phyloP scores from a whole-genome alignment of 1,140 invertebrate species.

The Leucophenga varia region DNA sequence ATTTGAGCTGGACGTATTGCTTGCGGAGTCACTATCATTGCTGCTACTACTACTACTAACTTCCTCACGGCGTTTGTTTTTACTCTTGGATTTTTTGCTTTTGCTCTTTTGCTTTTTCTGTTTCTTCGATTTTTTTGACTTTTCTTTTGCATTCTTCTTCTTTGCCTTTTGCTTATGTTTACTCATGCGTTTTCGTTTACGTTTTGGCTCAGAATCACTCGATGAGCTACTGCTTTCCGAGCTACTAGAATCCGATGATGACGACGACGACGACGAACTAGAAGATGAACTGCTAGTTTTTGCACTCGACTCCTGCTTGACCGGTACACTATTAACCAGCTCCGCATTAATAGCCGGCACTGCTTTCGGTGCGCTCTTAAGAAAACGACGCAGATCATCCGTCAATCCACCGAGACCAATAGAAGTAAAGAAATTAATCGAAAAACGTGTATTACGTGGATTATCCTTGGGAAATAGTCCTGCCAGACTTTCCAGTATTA shows the following conservation, averaged over 20 bases:
- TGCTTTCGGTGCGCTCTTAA: constrained; percentile 77
- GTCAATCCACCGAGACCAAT: constrained; percentile 97
- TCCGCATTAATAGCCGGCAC: constrained; percentile 52
- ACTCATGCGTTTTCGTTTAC: constrained; percentile 26
- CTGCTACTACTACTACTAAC: constrained; percentile 23
- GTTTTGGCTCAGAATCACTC: constrained; percentile 22
- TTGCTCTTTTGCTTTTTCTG: constrained; percentile 16
- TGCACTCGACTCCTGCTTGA: neutral
- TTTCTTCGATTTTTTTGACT: constrained; percentile 16
- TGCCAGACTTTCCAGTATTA: constrained; percentile 81
- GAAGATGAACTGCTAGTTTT: constrained; percentile 1
- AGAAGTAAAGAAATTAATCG: constrained; percentile 99
- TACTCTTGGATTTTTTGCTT: constrained; percentile 26
- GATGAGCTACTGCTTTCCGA: constrained; percentile 19
- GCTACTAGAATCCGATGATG: constrained; percentile 19
- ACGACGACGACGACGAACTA: constrained; percentile 19
- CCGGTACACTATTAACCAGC: constrained; percentile 23
- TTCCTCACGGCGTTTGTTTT: constrained; percentile 18
- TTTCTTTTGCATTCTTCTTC: constrained; percentile 5
- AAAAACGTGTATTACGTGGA: constrained; percentile 95
- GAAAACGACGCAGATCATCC: constrained; percentile 87
- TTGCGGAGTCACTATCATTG: constrained; percentile 20
- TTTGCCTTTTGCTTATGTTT: constrained; percentile 22
- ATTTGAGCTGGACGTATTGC: constrained; percentile 9
- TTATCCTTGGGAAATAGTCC: constrained; percentile 95